Conservation (phyloP, 2,888 invertebrate species). For the Pimpla rufipes region DNA sequence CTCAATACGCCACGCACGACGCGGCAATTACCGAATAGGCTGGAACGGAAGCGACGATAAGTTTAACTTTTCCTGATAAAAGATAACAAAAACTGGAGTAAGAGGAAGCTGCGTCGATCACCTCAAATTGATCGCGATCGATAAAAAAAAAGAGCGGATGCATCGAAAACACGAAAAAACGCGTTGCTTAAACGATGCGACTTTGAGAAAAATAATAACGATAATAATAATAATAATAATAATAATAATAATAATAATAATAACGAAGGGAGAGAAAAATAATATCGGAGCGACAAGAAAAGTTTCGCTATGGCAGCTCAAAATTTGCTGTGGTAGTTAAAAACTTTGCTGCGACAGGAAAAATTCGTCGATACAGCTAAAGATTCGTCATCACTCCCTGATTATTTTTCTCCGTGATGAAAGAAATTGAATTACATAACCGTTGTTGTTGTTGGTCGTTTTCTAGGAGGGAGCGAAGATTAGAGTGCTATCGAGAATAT, state of each 20-base stretch:
- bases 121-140: neutral
- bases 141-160: neutral
- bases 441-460: constrained; percentile 7
- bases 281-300: no score
- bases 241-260: no score
- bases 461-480: constrained; percentile 88
- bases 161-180: neutral
- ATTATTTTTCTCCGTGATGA: no score
- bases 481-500: constrained; percentile 89
- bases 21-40: neutral
- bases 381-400: no score
- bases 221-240: no score
- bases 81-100: neutral
- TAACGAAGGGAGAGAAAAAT: no score
- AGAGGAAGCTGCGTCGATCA: neutral
- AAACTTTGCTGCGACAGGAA: no score
- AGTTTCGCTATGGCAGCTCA: no score
- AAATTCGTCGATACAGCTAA: no score
- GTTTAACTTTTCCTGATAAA: neutral
- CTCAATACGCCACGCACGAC: neutral
- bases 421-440: neutral
- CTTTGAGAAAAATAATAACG: no score
- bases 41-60: constrained; percentile 1
- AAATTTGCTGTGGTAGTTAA: no score
- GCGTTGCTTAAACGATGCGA: neutral